phyloP scores from a whole-genome alignment of 2,888 invertebrate species.

The Drosophila prolongata region DNA sequence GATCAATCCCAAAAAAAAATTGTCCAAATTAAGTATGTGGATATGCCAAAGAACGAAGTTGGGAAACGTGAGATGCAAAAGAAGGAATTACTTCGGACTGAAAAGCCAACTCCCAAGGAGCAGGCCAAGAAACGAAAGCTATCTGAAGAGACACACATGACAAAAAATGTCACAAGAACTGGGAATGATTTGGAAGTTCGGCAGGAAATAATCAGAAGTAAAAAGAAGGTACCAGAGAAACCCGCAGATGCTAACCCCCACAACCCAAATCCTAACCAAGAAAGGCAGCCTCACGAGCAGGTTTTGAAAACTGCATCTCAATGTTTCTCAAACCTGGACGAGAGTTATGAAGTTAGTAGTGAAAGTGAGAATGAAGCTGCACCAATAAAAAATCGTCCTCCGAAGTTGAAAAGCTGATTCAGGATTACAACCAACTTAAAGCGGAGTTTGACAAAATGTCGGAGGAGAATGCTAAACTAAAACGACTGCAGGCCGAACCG shows the following conservation, averaged over 20 bases:
- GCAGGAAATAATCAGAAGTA: background rate
- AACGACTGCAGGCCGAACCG: conserved; percentile 25
- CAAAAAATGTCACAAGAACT: background rate
- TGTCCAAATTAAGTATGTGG: too few species aligned
- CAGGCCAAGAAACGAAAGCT: background rate
- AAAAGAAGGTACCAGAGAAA: background rate
- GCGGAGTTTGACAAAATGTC: conserved; percentile 23
- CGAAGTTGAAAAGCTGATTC: conserved; percentile 14
- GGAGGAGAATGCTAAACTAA: conserved; percentile 33
- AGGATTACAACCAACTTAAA: conserved; percentile 39
- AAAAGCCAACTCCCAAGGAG: background rate
- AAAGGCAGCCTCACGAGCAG: background rate
- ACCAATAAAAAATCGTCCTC: background rate
- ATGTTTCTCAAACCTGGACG: too few species aligned
- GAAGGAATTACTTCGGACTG: background rate
- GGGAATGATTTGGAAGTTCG: background rate
- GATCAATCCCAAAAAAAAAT: background rate
- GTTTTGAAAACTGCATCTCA: background rate
- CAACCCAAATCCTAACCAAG: background rate
- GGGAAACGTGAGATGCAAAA: background rate
- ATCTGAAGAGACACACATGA: background rate
- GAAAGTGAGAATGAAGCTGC: background rate
- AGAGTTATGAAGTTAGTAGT: background rate
- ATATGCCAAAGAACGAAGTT: background rate
- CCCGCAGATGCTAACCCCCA: background rate